A percentile compares a stretch with the other conserved stretches of the same genome.
phyloP scores from a whole-genome alignment of 2,888 invertebrate species.

The Disparrhopalites patrizii region DNA sequence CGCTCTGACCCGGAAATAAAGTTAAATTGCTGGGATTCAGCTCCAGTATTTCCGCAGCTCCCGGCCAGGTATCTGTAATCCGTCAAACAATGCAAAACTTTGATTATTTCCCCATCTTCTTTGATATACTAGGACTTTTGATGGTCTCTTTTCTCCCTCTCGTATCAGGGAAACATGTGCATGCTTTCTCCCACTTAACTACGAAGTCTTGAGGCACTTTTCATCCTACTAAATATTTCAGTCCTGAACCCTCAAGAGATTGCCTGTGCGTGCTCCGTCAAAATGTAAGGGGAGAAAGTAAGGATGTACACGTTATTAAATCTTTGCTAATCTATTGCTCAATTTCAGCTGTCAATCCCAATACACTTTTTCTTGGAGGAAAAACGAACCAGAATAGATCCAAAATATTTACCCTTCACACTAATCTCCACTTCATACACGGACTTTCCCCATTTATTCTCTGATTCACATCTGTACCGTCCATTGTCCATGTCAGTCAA shows the following conservation, averaged over 20 bases:
- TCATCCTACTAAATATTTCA: no score
- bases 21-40: constrained; percentile 44
- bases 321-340: no score
- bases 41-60: constrained; percentile 42
- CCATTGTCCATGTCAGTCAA: constrained; percentile 39
- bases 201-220: no score
- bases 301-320: no score
- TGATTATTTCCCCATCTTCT: constrained; percentile 31
- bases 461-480: constrained; percentile 43
- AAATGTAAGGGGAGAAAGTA: no score
- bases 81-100: constrained; percentile 28
- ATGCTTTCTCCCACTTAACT: no score
- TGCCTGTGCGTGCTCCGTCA: no score
- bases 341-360: background rate
- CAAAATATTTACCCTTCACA: constrained; percentile 36
- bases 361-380: background rate
- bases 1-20: constrained; percentile 39
- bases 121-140: no score
- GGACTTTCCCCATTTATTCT: constrained; percentile 39
- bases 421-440: constrained; percentile 34
- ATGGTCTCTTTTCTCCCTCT: no score
- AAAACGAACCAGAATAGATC: background rate
- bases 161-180: no score
- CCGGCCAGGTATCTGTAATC: constrained; percentile 23
- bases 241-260: no score